A percentile compares a stretch with the other conserved stretches of the same genome.
Conservation (phyloP, 2,797 vertebrate genomes). For the Alca torda region DNA sequence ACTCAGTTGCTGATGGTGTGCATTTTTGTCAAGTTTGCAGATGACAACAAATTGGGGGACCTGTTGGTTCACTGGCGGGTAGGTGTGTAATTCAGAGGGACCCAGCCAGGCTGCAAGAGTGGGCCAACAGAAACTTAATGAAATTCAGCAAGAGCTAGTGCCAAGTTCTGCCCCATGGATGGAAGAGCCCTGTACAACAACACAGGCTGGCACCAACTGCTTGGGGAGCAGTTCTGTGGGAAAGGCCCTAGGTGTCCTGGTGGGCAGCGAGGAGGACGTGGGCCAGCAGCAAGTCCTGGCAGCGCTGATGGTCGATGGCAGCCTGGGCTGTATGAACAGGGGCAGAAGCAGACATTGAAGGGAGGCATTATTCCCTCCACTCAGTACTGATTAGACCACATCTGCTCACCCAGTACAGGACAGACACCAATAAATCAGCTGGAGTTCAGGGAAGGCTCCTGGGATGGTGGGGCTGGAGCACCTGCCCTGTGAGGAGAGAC, state of each 20-base stretch:
- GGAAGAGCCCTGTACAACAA: neutral
- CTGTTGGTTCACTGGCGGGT: neutral
- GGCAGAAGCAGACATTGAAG: neutral
- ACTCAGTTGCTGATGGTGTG: neutral
- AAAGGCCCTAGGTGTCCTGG: neutral
- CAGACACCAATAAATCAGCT: neutral
- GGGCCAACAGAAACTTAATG: neutral
- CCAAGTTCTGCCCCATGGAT: neutral
- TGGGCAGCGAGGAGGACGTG: neutral
- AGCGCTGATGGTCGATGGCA: fast-evolving
- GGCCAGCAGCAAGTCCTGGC: neutral
- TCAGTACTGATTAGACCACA: neutral
- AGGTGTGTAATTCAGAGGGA: neutral
- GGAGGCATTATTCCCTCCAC: neutral
- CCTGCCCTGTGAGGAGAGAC: neutral
- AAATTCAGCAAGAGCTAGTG: neutral
- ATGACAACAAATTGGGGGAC: neutral
- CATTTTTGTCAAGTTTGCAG: neutral
- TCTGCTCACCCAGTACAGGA: neutral
- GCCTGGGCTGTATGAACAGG: neutral
- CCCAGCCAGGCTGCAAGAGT: neutral
- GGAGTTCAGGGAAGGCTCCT: neutral
- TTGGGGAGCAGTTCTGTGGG: neutral
- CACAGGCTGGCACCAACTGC: neutral
- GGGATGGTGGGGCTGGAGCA: neutral